Base-by-base conservation (phyloP, 1,140 invertebrate species). In the Micrasema longulum region DNA sequence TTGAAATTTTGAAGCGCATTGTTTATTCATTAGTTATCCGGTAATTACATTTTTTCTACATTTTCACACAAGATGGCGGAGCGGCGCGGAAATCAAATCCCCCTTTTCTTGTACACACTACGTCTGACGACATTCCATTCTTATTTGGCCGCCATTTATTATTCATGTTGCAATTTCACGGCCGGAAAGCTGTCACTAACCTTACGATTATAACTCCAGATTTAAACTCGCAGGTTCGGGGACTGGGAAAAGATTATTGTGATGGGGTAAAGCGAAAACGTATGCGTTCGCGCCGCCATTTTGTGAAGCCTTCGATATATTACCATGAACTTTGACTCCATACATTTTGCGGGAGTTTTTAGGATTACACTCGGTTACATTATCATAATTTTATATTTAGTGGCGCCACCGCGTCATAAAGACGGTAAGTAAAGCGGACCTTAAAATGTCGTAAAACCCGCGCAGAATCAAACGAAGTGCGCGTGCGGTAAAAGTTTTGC, bases 301-400 rank as follows among this genome's bases (percentile, higher is more conserved):
- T 31, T 31, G 26, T 31, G 26, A 31, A 31, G n/a, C 18, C 71
- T 64, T 73, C 57, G 60, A 74, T 71, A 74, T 62, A 64, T 71
- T 60, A 55, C 50, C 12, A 43, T 60, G 48, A 64, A 64, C 68
- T 74, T 71, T 67, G 68, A 67, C 68, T 74, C 71, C 69, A 71
- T 74, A 74, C 73, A 74, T 71, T 74, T 74, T 74, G 71, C 63
- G 71, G 43, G 63, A 74, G 68, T 74, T 74, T 74, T 74, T 74
- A 74, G 73, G 73, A 74, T 74, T 74, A 74, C 52, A 52, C 72
- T 43, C 68, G 71, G 72, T 71, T 74, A 74, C 73, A 74, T 74
- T 74, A 74, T 74, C 73, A 74, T 74, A 71, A 74, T 74, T 74
- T 74, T 68, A 74, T 74, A 74, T 68, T 68, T 68, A 68, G 48